Percentiles rank a stretch among this genome's conserved stretches.
These are phyloP conservation scores for Sminthurinus aureus DNA, from an alignment of 2,888 invertebrate species.

Conservation along the genomic window DNA sequence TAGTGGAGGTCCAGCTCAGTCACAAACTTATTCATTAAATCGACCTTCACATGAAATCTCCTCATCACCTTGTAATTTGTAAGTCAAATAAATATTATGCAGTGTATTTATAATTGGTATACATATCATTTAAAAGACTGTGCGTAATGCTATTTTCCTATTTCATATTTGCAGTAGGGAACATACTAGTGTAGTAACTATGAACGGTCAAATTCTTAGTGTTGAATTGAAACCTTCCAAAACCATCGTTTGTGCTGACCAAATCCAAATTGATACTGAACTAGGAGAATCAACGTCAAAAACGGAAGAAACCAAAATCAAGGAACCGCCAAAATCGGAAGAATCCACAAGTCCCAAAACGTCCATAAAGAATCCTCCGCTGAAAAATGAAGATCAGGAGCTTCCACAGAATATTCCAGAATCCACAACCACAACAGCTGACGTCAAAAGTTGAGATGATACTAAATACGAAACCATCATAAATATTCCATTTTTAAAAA, in stretches of 20 bases:
- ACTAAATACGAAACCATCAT: too few species aligned
- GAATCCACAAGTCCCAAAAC: too few species aligned
- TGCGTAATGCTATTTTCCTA: background rate
- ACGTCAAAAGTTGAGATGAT: too few species aligned
- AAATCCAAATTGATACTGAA: background rate
- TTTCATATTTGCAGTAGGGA: background rate
- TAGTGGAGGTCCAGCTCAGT: background rate
- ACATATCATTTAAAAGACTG: background rate
- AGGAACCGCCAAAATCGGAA: too few species aligned
- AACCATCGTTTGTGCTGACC: background rate
- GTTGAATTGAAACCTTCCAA: background rate
- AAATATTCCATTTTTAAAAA: too few species aligned
- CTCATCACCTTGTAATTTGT: constrained; percentile 2
- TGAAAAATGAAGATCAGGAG: too few species aligned
- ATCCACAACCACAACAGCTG: too few species aligned
- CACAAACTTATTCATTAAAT: background rate
- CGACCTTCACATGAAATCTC: background rate
- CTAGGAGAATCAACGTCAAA: background rate
- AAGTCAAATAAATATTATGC: background rate
- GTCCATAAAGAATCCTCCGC: too few species aligned
- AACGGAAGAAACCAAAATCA: too few species aligned
- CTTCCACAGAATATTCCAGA: too few species aligned
- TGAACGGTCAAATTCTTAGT: background rate
- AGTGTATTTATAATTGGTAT: background rate
- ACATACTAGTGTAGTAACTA: background rate